Base-by-base conservation (phyloP, 1,140 invertebrate species). In the Procambarus virginalis region DNA sequence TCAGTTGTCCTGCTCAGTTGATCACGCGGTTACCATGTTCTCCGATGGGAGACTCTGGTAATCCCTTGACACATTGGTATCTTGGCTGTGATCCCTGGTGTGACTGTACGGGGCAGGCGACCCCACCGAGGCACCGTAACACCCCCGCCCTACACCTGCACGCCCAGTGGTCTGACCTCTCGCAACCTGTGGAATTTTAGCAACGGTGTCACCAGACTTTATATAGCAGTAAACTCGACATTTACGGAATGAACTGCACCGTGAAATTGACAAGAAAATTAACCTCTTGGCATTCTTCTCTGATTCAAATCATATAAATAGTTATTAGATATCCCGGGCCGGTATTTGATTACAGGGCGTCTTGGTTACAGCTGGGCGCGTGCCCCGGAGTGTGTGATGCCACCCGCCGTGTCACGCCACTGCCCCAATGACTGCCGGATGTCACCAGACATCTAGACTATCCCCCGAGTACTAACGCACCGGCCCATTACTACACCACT, bases 351-450 rank as follows among this genome's bases (percentile, higher is more conserved):
- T 64, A 64, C 60, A 4, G 12, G 60, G 10, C 6, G 55, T 12
- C 55, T 12, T 9, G 55, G 55, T 58, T 58, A 9, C 45, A 64
- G n/a, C 9, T 60, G 14, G 60, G 60, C 81, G 20, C 46, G 81
- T 83, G 81, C 55, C 81, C 85, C 85, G 85, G 85, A 86, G 85
- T n/a, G 76, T 80, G 17, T 14, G 60, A 68, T 70, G 85, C 85
- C 85, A 86, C 85, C 85, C 85, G 85, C 85, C 85, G 85, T 49
- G 85, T 86, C 85, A 86, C 58, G 85, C 77, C 85, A 58, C 6
- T 86, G 85, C 85, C 85, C 85, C 55, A 17, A 5, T 78, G 60
- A 86, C 75, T 86, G 85, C 85, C 85, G 64, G 60, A 68, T 70
- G 85, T 86, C 85, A 86, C 77, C 85, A 86, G 85, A 82, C 34